A percentile compares a stretch with the other conserved stretches of the same genome.
Conservation (phyloP, 2,113 vertebrate genomes). For the Atrichornis clamosus region DNA sequence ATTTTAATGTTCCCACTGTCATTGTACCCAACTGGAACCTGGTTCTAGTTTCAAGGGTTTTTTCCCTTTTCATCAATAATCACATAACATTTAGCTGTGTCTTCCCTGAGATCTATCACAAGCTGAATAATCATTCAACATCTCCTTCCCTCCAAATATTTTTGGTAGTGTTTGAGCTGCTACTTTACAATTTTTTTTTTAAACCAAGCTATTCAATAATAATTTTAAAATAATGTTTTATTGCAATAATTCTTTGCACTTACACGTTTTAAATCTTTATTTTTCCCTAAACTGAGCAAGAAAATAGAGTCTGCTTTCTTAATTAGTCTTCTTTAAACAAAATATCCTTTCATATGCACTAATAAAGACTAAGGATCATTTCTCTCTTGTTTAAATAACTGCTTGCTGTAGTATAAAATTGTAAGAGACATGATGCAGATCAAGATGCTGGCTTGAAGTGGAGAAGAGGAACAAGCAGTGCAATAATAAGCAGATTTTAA, state of each 20-base stretch:
- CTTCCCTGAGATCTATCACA: neutral
- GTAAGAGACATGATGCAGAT: constrained; percentile 81
- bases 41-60: neutral
- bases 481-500: constrained; percentile 93
- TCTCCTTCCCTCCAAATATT: constrained; percentile 12
- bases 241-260: constrained; percentile 68
- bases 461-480: constrained; percentile 78
- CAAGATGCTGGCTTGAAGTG: constrained; percentile 79
- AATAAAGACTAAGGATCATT: constrained; percentile 80
- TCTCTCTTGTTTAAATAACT: constrained; percentile 81
- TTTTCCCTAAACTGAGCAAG: constrained; percentile 64
- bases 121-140: neutral
- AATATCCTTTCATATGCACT: constrained; percentile 79
- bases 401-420: constrained; percentile 83
- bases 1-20: neutral
- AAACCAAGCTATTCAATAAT: neutral
- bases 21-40: neutral
- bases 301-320: constrained; percentile 77
- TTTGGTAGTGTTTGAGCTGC: neutral
- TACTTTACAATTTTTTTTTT: neutral
- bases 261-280: constrained; percentile 71
- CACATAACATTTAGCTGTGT: neutral
- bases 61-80: neutral
- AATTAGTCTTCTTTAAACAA: constrained; percentile 84
- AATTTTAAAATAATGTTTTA: constrained; percentile 54